Evolutionary conservation across 2,113 vertebrate species (phyloP).

Genomic region (Junco hyemalis): DNA sequence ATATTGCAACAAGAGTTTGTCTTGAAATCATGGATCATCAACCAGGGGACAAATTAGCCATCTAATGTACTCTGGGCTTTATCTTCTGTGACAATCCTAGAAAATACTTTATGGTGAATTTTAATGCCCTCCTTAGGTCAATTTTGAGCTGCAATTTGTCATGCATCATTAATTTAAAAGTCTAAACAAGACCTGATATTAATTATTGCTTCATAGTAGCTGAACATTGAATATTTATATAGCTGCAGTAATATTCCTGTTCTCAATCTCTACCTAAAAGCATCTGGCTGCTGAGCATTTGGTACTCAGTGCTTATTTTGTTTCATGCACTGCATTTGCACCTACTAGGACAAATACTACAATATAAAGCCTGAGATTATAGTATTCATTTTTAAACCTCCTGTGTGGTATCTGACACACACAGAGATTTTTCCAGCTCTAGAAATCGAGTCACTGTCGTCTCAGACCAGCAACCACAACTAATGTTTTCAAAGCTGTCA

Average conservation of each 20-base stretch:
- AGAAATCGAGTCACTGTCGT: background rate
- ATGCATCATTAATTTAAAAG: conserved; percentile 12
- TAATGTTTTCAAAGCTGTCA: conserved; percentile 25
- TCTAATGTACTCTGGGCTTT: background rate
- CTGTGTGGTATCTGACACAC: conserved; percentile 6
- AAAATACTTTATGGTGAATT: conserved; percentile 7
- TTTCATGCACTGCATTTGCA: background rate
- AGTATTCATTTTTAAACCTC: conserved; percentile 4
- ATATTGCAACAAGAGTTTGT: background rate
- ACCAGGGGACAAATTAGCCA: background rate
- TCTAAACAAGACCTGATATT: conserved; percentile 1
- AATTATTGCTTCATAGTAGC: background rate
- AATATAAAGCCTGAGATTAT: background rate
- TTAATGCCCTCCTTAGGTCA: background rate
- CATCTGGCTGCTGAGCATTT: background rate
- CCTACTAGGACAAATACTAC: background rate
- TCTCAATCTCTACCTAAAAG: background rate
- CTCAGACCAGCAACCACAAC: background rate
- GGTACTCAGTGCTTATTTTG: background rate
- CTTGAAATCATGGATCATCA: conserved; percentile 3
- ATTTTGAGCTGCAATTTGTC: conserved; percentile 6
- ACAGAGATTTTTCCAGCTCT: conserved; percentile 20
- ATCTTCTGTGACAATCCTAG: background rate
- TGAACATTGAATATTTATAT: background rate
- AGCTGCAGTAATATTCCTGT: background rate